These are phyloP conservation scores for Drosophila monieri DNA, from an alignment of 2,888 invertebrate genomes.

Conservation along the genomic window DNA sequence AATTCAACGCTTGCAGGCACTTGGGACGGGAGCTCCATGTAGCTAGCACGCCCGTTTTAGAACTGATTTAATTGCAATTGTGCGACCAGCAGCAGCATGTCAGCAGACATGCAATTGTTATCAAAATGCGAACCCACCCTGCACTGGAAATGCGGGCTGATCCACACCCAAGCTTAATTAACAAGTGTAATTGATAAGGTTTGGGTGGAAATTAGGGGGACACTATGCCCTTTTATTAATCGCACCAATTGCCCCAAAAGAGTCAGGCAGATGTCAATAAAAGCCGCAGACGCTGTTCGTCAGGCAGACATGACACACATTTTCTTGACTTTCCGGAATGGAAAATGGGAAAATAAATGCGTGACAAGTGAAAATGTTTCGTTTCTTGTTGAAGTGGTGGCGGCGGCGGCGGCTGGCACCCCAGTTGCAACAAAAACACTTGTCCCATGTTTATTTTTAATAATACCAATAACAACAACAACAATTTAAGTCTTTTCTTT, in stretches of 20 bases:
- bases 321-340: conserved; percentile 30
- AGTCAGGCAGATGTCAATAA: conserved; percentile 67
- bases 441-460: conserved; percentile 47
- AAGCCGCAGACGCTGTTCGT: conserved; percentile 44
- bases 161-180: conserved; percentile 67
- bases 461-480: conserved; percentile 41
- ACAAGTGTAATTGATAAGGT: conserved; percentile 75
- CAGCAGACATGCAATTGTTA: conserved; percentile 69
- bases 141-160: conserved; percentile 63
- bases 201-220: conserved; percentile 34
- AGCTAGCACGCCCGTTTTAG: conserved; percentile 61
- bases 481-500: conserved; percentile 29
- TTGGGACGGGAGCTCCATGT: conserved; percentile 46
- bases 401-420: conserved; percentile 24
- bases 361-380: conserved; percentile 70
- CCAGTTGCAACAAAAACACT: conserved; percentile 16
- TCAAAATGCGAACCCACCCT: conserved; percentile 53
- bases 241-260: conserved; percentile 47
- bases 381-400: conserved; percentile 25
- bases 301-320: conserved; percentile 60
- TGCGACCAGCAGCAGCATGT: conserved; percentile 26
- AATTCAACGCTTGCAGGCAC: conserved; percentile 43
- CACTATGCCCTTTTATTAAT: conserved; percentile 56
- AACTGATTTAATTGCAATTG: conserved; percentile 76
- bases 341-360: conserved; percentile 46